Evolutionary conservation across 2,888 invertebrate genomes (phyloP).

Genomic region (Troglohyphantes excavatus): DNA sequence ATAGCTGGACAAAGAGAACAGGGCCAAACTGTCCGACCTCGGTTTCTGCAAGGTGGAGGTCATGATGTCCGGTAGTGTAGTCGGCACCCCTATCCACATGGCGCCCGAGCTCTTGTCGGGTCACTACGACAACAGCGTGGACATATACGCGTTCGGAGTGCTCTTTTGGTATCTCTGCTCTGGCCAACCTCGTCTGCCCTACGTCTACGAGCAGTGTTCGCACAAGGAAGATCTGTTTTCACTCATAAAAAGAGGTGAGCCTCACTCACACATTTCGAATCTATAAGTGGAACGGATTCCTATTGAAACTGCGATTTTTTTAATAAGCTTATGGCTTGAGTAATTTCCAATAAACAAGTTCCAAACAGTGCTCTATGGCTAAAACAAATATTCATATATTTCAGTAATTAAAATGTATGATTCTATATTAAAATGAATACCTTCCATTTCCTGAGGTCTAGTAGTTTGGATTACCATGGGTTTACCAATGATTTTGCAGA

Average conservation of each 20-base stretch:
- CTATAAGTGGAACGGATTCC: too few species aligned
- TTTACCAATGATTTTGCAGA: too few species aligned
- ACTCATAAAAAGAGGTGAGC: slow-evolving; percentile 89
- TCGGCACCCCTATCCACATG: slow-evolving; percentile 94
- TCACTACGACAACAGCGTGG: slow-evolving; percentile 90
- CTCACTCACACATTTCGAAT: too few species aligned
- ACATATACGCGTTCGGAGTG: slow-evolving; percentile 94
- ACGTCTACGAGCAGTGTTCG: slow-evolving; percentile 90
- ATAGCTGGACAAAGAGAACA: slow-evolving; percentile 87
- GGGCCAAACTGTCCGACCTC: slow-evolving; percentile 92
- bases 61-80: slow-evolving; percentile 93
- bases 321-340: too few species aligned
- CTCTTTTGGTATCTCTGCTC: slow-evolving; percentile 95
- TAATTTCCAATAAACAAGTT: too few species aligned
- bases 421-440: too few species aligned
- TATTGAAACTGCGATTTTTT: too few species aligned
- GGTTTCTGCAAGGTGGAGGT: slow-evolving; percentile 95
- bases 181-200: slow-evolving; percentile 89
- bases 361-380: too few species aligned
- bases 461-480: too few species aligned
- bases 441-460: too few species aligned
- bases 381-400: too few species aligned
- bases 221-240: slow-evolving; percentile 93
- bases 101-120: slow-evolving; percentile 92
- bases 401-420: too few species aligned